Percentiles rank a stretch among this genome's conserved stretches.
phyloP scores from a whole-genome alignment of 2,888 invertebrate genomes.

The Liopterus haemorrhoidalis region DNA sequence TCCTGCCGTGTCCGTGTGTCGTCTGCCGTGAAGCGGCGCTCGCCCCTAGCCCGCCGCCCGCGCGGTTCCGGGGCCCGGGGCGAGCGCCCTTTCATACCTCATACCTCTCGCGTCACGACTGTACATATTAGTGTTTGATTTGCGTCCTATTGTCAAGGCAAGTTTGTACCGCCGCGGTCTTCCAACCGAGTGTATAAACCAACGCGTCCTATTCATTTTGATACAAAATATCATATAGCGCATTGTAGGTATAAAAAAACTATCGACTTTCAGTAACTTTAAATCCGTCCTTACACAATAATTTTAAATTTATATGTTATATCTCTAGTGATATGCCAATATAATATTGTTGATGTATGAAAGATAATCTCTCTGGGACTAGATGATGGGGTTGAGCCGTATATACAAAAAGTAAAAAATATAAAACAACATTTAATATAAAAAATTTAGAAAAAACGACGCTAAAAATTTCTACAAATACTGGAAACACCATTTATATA shows the following conservation, averaged over 20 bases:
- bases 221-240: slow-evolving; percentile 23
- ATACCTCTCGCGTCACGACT: slow-evolving; percentile 18
- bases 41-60: slow-evolving; percentile 3
- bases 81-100: no score
- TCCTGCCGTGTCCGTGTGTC: no score
- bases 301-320: slow-evolving; percentile 16
- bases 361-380: slow-evolving; percentile 24
- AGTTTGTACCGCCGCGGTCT: slow-evolving; percentile 11
- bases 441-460: slow-evolving; percentile 25
- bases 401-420: slow-evolving; percentile 24
- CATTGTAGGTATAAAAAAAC: slow-evolving; percentile 24
- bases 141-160: slow-evolving; percentile 24
- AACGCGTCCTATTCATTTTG: slow-evolving; percentile 22
- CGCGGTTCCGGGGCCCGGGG: no score
- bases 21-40: no score
- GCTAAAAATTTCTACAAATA: slow-evolving; percentile 24
- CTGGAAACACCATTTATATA: slow-evolving; percentile 23
- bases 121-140: slow-evolving; percentile 13
- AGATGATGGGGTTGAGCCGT: slow-evolving; percentile 24
- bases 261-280: slow-evolving; percentile 25
- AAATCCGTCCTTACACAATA: slow-evolving; percentile 23
- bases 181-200: slow-evolving; percentile 4
- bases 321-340: slow-evolving; percentile 25
- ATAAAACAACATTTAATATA: slow-evolving; percentile 24
- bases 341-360: slow-evolving; percentile 25